A percentile compares a stretch with the other conserved stretches of the same genome.
Conservation (phyloP, 37 sponge, comb jelly and placozoan genomes). For the Oopsacas minuta region DNA sequence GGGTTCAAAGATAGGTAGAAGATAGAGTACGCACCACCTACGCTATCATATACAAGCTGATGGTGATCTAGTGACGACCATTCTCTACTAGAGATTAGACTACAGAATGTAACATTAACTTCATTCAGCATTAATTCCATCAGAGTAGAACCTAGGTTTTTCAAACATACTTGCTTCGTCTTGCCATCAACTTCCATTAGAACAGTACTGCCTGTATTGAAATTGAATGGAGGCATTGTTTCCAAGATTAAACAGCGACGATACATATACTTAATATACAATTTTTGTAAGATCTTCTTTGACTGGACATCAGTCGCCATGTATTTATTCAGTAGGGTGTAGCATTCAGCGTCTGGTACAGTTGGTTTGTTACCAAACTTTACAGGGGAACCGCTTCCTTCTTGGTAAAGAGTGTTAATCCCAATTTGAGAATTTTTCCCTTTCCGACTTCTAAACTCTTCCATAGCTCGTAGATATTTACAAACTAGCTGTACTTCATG, state of each 20-base stretch:
- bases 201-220: constrained; percentile 28
- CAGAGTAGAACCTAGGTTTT: constrained; percentile 55
- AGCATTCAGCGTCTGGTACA: constrained; percentile 33
- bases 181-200: background rate
- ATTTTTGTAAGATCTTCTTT: constrained; percentile 52
- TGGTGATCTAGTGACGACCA: constrained; percentile 56
- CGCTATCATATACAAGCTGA: constrained; percentile 32
- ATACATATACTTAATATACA: constrained; percentile 61
- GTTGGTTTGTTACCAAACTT: constrained; percentile 12
- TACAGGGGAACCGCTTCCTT: background rate
- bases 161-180: background rate
- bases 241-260: constrained; percentile 47
- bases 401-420: constrained; percentile 36
- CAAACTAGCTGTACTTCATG: constrained; percentile 72
- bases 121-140: constrained; percentile 71
- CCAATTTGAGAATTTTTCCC: constrained; percentile 24
- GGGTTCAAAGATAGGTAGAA: constrained; percentile 43
- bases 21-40: constrained; percentile 31
- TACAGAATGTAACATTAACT: constrained; percentile 50
- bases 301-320: constrained; percentile 45
- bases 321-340: constrained; percentile 35
- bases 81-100: constrained; percentile 34
- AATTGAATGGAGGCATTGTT: constrained; percentile 40
- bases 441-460: constrained; percentile 29
- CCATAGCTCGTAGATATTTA: constrained; percentile 45